Percentiles rank a stretch among this genome's conserved stretches.
phyloP scores from a whole-genome alignment of 2,113 vertebrate genomes.

The Lontra canadensis region DNA sequence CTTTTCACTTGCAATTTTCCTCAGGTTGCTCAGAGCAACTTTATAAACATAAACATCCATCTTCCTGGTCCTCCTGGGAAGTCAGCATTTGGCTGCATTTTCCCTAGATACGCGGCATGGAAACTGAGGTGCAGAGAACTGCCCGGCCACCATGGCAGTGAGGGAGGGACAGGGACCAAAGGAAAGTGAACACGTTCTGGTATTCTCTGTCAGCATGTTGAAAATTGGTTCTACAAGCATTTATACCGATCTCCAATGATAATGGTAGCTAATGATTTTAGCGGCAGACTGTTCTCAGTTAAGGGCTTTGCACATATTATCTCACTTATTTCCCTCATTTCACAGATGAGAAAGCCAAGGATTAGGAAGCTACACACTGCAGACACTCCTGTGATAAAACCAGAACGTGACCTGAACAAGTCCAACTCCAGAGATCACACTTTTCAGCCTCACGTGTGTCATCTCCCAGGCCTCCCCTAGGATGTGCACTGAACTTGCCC shows the following conservation, averaged over 20 bases:
- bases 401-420: not conserved
- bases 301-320: not conserved
- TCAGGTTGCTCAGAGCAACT: slow-evolving; percentile 53
- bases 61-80: slow-evolving; percentile 63
- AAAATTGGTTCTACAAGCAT: not conserved
- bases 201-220: not conserved
- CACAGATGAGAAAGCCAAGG: slow-evolving; percentile 11
- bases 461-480: not conserved
- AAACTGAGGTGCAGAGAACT: not conserved
- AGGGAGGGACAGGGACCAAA: not conserved
- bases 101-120: not conserved
- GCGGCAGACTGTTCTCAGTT: not conserved
- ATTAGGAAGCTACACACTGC: not conserved
- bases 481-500: not conserved
- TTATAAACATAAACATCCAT: slow-evolving; percentile 67
- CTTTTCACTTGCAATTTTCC: slow-evolving; percentile 64
- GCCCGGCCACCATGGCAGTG: not conserved
- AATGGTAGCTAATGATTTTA: not conserved
- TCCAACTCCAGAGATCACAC: not conserved
- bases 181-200: not conserved
- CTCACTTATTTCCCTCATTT: not conserved
- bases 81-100: not conserved
- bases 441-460: not conserved
- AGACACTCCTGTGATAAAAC: not conserved
- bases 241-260: not conserved